phyloP scores from a whole-genome alignment of 2,113 vertebrate species.

The Platanista minor region DNA sequence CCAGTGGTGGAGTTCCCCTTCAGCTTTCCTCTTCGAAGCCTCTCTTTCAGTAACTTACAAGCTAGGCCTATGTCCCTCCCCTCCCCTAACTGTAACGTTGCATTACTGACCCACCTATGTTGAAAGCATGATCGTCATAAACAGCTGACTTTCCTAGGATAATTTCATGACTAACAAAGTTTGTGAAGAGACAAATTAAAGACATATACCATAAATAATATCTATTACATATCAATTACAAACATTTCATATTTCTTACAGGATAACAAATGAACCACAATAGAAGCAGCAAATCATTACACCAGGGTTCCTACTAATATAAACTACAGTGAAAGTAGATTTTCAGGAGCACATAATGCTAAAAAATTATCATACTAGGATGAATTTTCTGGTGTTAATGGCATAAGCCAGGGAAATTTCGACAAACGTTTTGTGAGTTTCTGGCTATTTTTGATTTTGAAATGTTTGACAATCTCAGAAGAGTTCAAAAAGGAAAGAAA shows the following conservation, averaged over 20 bases:
- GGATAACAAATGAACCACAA: not conserved
- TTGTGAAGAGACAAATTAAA: not conserved
- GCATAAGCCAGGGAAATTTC: not conserved
- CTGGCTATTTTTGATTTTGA: constrained; percentile 49
- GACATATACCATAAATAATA: not conserved
- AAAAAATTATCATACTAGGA: not conserved
- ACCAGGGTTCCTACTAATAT: not conserved
- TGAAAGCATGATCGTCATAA: fast-evolving
- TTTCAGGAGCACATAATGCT: not conserved
- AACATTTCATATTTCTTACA: not conserved
- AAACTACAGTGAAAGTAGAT: not conserved
- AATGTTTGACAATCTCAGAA: constrained; percentile 56
- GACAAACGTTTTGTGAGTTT: constrained; percentile 19
- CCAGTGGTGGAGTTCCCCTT: fast-evolving
- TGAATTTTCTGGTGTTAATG: not conserved
- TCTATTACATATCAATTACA: too few relatives aligned
- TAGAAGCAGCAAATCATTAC: not conserved
- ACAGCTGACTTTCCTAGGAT: not conserved
- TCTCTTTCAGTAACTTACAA: not conserved
- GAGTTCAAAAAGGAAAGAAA: constrained; percentile 64
- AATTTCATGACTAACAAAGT: not conserved
- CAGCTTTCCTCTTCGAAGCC: not conserved
- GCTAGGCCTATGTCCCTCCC: fast-evolving
- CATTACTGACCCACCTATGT: not conserved
- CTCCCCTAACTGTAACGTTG: fast-evolving